Evolutionary conservation across 2,113 vertebrate genomes (phyloP), one percentile per base, ranked within the genome.

Genomic region (Protobothrops mucrosquamatus): DNA sequence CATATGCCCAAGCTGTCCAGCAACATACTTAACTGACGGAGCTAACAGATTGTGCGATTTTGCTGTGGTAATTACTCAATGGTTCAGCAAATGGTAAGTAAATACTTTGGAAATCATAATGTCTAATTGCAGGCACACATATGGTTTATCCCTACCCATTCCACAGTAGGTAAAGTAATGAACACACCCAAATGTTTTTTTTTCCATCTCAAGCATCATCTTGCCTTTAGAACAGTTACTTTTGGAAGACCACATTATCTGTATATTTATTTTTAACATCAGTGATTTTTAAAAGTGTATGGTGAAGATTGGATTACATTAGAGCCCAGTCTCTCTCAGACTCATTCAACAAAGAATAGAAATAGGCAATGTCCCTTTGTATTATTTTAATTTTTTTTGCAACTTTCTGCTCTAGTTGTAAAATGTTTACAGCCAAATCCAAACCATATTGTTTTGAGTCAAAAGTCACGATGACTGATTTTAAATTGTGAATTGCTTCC

Each of bases 31-130:
- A 26, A 85, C 96, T 95, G 96, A 96, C 54, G 88, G 88, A 96
- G 87, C 96, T 96, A 96, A 97, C 97, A 97, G 97, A 96, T 97
- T 97, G 97, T 95, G 97, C 94, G 94, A 95, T 96, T 97, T 93
- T 95, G 96, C 96, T 22, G 85, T 95, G 96, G 97, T 97, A 97
- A 97, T 97, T 97, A 96, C 96, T 97, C 97, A 97, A 97, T 97
- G 97, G 96, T 97, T 97, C 97, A 97, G 97, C 97, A 97, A 97
- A 96, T 97, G 95, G 97, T 97, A 97, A 97, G 96, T 97, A 97
- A 97, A 97, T 96, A 95, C 97, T 97, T 26, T 74, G 95, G 96
- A 97, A 97, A 97, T 96, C 95, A 95, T 95, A 97, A 97, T 57
- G 96, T 97, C 96, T 97, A 97, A 97, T 97, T 97, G 96, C 97